phyloP scores from a whole-genome alignment of 2,888 invertebrate genomes.

The Agonopterix alstromeriana region DNA sequence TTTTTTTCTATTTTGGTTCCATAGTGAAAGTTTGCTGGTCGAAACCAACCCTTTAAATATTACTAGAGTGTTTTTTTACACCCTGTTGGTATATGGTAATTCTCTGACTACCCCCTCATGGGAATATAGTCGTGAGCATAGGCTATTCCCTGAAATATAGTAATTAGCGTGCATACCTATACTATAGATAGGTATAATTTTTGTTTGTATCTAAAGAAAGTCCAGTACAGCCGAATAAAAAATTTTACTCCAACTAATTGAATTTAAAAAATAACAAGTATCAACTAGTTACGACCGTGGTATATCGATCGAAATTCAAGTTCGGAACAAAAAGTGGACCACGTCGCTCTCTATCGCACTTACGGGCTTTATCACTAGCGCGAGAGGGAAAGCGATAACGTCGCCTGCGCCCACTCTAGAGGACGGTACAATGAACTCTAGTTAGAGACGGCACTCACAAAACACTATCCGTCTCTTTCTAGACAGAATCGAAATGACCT shows the following conservation, averaged over 20 bases:
- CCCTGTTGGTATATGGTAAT: too few species aligned
- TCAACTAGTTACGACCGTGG: constrained; percentile 41
- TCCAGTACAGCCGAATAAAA: too few species aligned
- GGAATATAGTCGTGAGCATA: too few species aligned
- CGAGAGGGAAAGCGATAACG: constrained; percentile 32
- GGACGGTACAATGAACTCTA: constrained; percentile 67
- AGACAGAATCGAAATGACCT: constrained; percentile 27
- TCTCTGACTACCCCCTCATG: too few species aligned
- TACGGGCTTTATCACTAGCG: constrained; percentile 12
- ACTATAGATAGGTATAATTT: too few species aligned
- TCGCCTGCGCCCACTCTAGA: constrained; percentile 66
- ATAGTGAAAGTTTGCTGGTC: too few species aligned
- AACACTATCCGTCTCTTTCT: constrained; percentile 44
- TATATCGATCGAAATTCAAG: constrained; percentile 69
- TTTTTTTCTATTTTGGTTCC: too few species aligned
- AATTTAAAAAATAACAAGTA: constrained; percentile 14
- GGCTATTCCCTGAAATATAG: too few species aligned
- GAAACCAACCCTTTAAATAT: too few species aligned
- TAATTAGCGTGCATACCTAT: too few species aligned
- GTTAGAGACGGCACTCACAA: constrained; percentile 35
- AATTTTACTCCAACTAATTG: background rate
- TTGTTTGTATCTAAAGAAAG: too few species aligned
- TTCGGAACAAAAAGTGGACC: constrained; percentile 67
- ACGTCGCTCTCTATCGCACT: constrained; percentile 33
- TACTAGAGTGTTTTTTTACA: too few species aligned